phyloP scores from a whole-genome alignment of 2,797 vertebrate species.

The Leucoraja ocellata region DNA sequence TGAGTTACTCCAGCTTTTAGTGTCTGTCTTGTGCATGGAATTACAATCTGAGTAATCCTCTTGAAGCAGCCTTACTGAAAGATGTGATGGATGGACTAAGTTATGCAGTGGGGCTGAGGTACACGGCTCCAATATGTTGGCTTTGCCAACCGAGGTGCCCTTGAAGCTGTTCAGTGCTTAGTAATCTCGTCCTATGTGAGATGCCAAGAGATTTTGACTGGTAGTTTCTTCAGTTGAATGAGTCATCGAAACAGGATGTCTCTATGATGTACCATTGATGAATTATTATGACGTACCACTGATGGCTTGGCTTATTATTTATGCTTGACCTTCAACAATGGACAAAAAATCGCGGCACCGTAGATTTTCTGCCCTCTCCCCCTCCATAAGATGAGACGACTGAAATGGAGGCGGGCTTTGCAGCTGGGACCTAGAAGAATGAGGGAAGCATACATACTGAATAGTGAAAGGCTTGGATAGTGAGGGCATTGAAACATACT shows the following conservation, averaged over 20 bases:
- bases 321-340: not conserved
- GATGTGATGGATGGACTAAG: not conserved
- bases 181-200: not conserved
- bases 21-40: too few relatives aligned
- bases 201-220: not conserved
- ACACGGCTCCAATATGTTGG: not conserved
- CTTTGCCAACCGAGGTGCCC: not conserved
- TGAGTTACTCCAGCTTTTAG: too few relatives aligned
- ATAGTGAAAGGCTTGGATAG: too few relatives aligned
- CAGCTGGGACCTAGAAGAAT: too few relatives aligned
- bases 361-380: not conserved
- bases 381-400: too few relatives aligned
- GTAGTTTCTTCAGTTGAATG: not conserved
- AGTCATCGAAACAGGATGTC: not conserved
- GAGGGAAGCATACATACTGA: too few relatives aligned
- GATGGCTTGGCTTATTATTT: not conserved
- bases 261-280: not conserved
- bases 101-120: not conserved
- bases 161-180: not conserved
- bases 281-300: not conserved
- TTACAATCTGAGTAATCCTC: not conserved
- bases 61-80: not conserved
- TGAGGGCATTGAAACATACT: too few relatives aligned
- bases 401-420: too few relatives aligned
- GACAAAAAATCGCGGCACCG: not conserved